Base-by-base conservation (phyloP, 2,797 vertebrate genomes). In the Hypotaenidia philippensis region DNA sequence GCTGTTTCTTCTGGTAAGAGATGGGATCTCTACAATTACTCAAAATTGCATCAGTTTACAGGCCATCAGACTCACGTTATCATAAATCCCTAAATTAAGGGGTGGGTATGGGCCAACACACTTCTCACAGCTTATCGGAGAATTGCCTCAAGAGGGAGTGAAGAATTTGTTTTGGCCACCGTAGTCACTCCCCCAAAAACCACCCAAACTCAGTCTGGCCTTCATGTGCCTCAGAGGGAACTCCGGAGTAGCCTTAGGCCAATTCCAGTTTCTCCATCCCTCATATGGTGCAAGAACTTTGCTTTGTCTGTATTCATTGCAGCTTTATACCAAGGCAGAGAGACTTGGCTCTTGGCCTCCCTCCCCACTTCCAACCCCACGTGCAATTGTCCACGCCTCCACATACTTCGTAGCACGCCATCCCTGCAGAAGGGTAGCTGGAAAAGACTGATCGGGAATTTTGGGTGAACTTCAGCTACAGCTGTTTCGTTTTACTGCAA, bases 401-500 rank as follows among this genome's bases (percentile, higher is more conserved):
- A 31, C 70, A 60, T 15, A 50, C 60, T 90, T 38, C 17, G n/a
- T 16, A 70, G 81, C 92, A 94, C 3, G 0, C 64, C 84, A 85
- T 53, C 47, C 49, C 68, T 80, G 75, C 71, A 90, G 52, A 83
- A 87, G 71, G 71, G 81, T 87, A 94, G 64, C 70, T 87, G 71
- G 88, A 93, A 93, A 90, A 4, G 2, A 53, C 49, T 53, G 64
- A 80, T 16, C 0, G 0, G 53, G 69, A 95, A 91, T 94, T 93
- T 65, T 75, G 94, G 76, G 79, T 91, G 68, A 96, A 83, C 75
- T 91, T 94, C 87, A 95, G 79, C 75, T 91, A 85, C 92, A 93
- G 82, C 79, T 97, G 92, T 78, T 95, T 93, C 2, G 4, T 41
- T 95, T 96, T 88, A 97, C 53, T 69, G 76, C 34, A 78, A 63